These are phyloP conservation scores for Hypena proboscidalis DNA, from an alignment of 2,888 invertebrate genomes.

Conservation along the genomic window DNA sequence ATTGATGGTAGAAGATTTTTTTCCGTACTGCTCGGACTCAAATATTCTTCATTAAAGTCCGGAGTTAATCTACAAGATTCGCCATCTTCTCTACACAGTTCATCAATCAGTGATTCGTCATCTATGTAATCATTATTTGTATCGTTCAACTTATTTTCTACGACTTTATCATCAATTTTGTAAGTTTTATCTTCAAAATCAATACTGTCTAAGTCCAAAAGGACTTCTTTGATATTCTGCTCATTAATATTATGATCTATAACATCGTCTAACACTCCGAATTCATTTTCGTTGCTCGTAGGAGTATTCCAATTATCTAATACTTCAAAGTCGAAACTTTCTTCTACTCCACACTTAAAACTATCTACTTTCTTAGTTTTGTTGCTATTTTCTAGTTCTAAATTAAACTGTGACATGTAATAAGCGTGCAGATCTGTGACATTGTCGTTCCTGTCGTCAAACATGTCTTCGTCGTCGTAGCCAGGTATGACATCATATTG, in stretches of 20 bases:
- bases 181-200: conserved; percentile 71
- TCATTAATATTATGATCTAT: conserved; percentile 73
- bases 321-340: conserved; percentile 78
- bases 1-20: conserved; percentile 74
- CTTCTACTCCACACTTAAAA: conserved; percentile 73
- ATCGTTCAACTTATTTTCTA: conserved; percentile 52
- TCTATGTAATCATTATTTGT: conserved; percentile 75
- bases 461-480: conserved; percentile 71
- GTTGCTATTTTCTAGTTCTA: conserved; percentile 77
- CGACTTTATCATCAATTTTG: conserved; percentile 54
- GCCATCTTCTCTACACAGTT: conserved; percentile 76
- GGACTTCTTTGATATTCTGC: conserved; percentile 78
- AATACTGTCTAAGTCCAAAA: conserved; percentile 74
- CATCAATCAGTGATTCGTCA: conserved; percentile 78
- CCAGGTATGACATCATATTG: conserved; percentile 74
- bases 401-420: conserved; percentile 81
- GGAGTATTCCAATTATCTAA: conserved; percentile 63
- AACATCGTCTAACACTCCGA: conserved; percentile 72
- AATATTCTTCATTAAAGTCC: conserved; percentile 71
- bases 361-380: conserved; percentile 61
- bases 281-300: conserved; percentile 53
- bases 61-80: conserved; percentile 69
- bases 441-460: conserved; percentile 66
- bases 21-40: conserved; percentile 57
- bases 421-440: conserved; percentile 79